These are phyloP conservation scores for Cylas formicarius DNA, from an alignment of 1,140 invertebrate species.

Conservation along the genomic window DNA sequence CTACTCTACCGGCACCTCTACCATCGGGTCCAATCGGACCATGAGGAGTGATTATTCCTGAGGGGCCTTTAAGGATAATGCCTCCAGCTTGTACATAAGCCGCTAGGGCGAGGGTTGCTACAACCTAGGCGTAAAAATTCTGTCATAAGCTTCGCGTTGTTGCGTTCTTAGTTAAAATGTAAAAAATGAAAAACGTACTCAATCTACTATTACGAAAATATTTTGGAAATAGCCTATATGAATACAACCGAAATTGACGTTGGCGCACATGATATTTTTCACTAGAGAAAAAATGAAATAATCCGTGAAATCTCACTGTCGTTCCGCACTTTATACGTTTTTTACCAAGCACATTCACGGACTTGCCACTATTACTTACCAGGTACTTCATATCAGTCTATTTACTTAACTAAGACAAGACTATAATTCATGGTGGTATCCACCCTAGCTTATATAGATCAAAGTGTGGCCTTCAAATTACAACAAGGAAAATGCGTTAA, in stretches of 20 bases:
- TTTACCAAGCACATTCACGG: no score
- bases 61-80: constrained; percentile 23
- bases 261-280: no score
- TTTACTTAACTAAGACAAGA: constrained; percentile 17
- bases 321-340: no score
- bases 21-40: constrained; percentile 26
- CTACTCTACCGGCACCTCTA: constrained; percentile 13
- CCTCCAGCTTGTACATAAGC: constrained; percentile 13
- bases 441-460: constrained; percentile 23
- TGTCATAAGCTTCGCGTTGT: no score
- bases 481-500: constrained; percentile 24
- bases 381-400: constrained; percentile 20
- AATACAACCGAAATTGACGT: no score
- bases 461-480: constrained; percentile 20
- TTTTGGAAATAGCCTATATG: no score
- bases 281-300: no score
- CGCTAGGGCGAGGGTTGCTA: constrained; percentile 20
- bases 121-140: constrained; percentile 17
- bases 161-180: no score
- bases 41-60: constrained; percentile 22
- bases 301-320: no score
- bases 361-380: constrained; percentile 16
- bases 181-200: no score
- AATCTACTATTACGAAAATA: no score
- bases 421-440: constrained; percentile 16